Percentiles rank a stretch among this genome's conserved stretches.
Evolutionary conservation across 2,888 invertebrate genomes (phyloP).

Genomic region (Pseudococcus jackbeardsleyi): DNA sequence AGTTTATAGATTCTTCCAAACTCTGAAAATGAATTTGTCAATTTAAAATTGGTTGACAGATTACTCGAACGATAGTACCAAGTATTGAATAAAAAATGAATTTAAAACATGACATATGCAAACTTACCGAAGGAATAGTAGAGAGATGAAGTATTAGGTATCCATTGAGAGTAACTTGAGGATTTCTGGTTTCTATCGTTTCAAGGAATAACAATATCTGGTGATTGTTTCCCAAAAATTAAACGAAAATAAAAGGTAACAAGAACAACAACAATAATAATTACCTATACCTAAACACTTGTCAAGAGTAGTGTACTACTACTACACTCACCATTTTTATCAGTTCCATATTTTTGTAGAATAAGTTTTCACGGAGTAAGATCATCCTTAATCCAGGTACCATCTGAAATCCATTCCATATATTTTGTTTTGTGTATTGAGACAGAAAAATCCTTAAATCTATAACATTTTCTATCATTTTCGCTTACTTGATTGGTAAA

Average conservation of each 20-base stretch:
- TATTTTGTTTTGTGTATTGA: no score
- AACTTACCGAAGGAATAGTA: background rate
- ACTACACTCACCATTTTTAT: background rate
- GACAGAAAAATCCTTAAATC: no score
- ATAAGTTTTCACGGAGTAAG: background rate
- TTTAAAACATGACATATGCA: no score
- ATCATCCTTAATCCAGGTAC: background rate
- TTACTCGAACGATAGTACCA: no score
- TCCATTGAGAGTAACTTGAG: background rate
- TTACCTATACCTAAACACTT: no score
- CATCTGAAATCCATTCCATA: no score
- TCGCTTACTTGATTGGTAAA: background rate
- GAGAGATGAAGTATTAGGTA: background rate
- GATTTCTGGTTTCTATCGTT: constrained; percentile 4
- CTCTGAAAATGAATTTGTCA: background rate
- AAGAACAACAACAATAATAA: no score
- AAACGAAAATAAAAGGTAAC: background rate
- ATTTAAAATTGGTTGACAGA: background rate
- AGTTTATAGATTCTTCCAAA: background rate
- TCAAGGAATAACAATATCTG: background rate
- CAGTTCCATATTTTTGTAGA: background rate
- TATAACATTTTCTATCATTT: background rate
- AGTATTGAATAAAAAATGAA: no score
- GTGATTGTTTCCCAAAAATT: background rate
- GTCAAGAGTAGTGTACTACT: no score